Conservation (phyloP, 2,888 invertebrate genomes). For the Phania funesta region DNA sequence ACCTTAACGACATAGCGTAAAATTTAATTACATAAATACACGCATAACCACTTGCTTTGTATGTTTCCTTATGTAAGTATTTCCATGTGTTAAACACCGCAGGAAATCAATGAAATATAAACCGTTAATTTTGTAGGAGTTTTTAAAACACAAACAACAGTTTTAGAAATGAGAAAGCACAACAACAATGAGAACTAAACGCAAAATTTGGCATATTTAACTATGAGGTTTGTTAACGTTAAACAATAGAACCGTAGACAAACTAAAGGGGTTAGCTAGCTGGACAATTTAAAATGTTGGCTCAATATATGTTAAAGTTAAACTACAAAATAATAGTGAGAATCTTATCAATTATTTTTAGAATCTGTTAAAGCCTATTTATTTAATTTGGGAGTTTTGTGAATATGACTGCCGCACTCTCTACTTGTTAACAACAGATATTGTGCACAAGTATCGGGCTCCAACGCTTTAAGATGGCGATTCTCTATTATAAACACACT, state of each 20-base stretch:
- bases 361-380: too few species aligned
- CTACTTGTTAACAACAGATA: too few species aligned
- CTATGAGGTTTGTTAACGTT: not conserved
- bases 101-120: conserved; percentile 59
- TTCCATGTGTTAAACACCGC: conserved; percentile 27
- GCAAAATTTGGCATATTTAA: conserved; percentile 16
- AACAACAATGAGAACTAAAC: not conserved
- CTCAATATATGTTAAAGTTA: too few species aligned
- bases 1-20: not conserved
- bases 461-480: too few species aligned
- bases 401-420: too few species aligned
- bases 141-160: conserved; percentile 10
- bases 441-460: too few species aligned
- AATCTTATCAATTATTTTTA: too few species aligned
- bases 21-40: not conserved
- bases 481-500: too few species aligned
- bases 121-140: conserved; percentile 42
- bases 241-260: not conserved
- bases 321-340: too few species aligned
- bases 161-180: not conserved
- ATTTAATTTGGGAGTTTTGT: too few species aligned
- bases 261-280: too few species aligned
- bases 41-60: not conserved
- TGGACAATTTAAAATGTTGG: too few species aligned
- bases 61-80: not conserved